A percentile compares a stretch with the other conserved stretches of the same genome.
Conservation (phyloP, 2,797 vertebrate genomes). For the Miichthys miiuy region DNA sequence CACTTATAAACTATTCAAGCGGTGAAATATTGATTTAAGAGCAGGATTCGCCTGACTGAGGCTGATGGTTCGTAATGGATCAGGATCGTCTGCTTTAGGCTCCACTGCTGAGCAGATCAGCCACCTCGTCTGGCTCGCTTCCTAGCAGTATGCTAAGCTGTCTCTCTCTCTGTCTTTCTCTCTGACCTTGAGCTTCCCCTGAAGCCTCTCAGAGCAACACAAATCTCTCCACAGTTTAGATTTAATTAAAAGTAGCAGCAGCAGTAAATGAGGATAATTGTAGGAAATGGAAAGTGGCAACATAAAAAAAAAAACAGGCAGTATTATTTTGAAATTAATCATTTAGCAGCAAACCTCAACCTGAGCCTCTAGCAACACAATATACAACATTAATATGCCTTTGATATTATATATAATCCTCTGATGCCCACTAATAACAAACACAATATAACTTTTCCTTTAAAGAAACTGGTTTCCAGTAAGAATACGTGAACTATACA, state of each 20-base stretch:
- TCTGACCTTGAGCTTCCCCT: conserved; percentile 52
- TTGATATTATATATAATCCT: not conserved
- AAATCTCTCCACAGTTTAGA: conserved; percentile 13
- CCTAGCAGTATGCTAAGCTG: conserved; percentile 22
- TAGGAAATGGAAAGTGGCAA: conserved; percentile 5
- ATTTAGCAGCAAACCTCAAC: conserved; percentile 3
- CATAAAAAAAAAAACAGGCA: not conserved
- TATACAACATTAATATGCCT: not conserved
- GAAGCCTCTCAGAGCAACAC: conserved; percentile 5
- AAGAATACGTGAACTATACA: fast-evolving
- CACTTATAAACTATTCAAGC: not conserved
- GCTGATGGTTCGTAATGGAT: conserved; percentile 45
- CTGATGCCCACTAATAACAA: not conserved
- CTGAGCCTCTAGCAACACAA: not conserved
- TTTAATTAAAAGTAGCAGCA: conserved; percentile 32
- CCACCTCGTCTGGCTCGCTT: conserved; percentile 14
- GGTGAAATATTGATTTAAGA: conserved; percentile 34
- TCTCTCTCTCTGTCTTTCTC: not conserved
- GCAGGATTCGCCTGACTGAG: conserved; percentile 7
- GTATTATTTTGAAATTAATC: not conserved
- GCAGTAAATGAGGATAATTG: conserved; percentile 14
- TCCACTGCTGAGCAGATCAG: conserved; percentile 16
- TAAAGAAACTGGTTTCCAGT: not conserved
- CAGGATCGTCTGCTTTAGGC: conserved; percentile 4
- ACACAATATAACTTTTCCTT: not conserved